These are phyloP conservation scores for Drosophila dives DNA, from an alignment of 2,888 invertebrate species.

Conservation along the genomic window DNA sequence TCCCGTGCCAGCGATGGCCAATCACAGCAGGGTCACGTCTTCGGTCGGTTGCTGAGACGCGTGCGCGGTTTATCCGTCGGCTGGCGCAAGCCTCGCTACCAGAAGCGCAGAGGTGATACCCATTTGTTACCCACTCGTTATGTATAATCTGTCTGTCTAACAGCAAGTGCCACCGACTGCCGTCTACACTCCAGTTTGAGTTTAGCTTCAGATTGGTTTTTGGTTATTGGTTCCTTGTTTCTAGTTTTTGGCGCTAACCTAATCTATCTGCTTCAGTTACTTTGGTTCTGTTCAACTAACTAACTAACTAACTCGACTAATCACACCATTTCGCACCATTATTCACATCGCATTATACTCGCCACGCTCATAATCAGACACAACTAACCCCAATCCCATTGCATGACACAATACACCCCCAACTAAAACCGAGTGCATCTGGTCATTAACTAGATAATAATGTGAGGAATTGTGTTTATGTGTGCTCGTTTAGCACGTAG, in stretches of 20 bases:
- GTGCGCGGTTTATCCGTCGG: constrained; percentile 84
- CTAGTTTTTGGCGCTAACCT: constrained; percentile 68
- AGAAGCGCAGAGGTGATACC: constrained; percentile 85
- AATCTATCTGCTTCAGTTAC: constrained; percentile 31
- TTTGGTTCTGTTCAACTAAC: constrained; percentile 23
- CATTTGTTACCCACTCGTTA: constrained; percentile 45
- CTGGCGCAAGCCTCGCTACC: constrained; percentile 84
- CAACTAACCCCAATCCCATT: constrained; percentile 14
- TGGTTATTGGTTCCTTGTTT: constrained; percentile 44
- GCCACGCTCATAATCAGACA: constrained; percentile 25
- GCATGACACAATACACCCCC: constrained; percentile 35
- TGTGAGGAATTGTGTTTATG: constrained; percentile 10
- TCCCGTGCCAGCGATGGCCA: constrained; percentile 66
- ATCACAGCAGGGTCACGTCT: constrained; percentile 67
- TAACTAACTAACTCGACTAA: constrained; percentile 59
- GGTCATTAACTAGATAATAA: constrained; percentile 21
- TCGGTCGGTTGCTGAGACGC: constrained; percentile 82
- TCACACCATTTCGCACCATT: constrained; percentile 62
- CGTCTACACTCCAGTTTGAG: constrained; percentile 53
- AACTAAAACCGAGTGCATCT: constrained; percentile 17
- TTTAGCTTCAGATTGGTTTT: constrained; percentile 55
- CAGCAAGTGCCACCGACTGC: constrained; percentile 61
- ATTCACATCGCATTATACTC: constrained; percentile 55
- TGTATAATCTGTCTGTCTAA: constrained; percentile 61
- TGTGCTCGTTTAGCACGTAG: constrained; percentile 90